A percentile compares a stretch with the other conserved stretches of the same genome.
Evolutionary conservation across 1,140 invertebrate species (phyloP).

Genomic region (Lysiphlebus fabarum): DNA sequence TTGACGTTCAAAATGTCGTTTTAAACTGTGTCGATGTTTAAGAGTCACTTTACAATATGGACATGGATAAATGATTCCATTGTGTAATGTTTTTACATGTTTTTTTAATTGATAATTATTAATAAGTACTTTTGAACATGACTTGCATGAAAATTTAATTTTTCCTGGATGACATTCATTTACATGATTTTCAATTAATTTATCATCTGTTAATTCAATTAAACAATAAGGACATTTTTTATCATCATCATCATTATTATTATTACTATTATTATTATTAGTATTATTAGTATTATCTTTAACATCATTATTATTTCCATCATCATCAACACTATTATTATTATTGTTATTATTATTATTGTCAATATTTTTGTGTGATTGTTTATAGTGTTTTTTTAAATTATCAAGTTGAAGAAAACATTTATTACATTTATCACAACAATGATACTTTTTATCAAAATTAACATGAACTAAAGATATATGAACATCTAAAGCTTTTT

Average conservation of each 20-base stretch:
- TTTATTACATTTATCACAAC: conserved; percentile 55
- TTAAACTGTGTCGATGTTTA: conserved; percentile 45
- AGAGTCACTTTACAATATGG: conserved; percentile 47
- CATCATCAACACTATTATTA: conserved; percentile 36
- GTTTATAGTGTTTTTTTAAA: conserved; percentile 47
- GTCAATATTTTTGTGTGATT: too few relatives aligned
- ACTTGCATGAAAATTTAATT: conserved; percentile 26
- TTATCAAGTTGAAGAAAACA: conserved; percentile 49
- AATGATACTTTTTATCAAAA: conserved; percentile 40
- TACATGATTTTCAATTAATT: conserved; percentile 24
- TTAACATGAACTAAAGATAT: conserved; percentile 28
- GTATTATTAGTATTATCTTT: too few relatives aligned
- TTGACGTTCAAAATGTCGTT: conserved; percentile 51
- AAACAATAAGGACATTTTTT: conserved; percentile 31
- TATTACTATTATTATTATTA: conserved; percentile 21
- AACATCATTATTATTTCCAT: conserved; percentile 38
- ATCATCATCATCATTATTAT: conserved; percentile 34
- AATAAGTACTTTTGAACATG: conserved; percentile 53
- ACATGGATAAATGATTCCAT: conserved; percentile 52
- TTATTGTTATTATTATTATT: too few relatives aligned
- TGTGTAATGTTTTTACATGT: conserved; percentile 49
- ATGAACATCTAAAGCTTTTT: conserved; percentile 54
- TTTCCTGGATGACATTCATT: conserved; percentile 26
- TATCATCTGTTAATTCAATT: conserved; percentile 27
- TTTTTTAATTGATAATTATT: conserved; percentile 48